These are phyloP conservation scores for Ibycter americanus DNA, from an alignment of 2,797 vertebrate genomes.

Conservation along the genomic window DNA sequence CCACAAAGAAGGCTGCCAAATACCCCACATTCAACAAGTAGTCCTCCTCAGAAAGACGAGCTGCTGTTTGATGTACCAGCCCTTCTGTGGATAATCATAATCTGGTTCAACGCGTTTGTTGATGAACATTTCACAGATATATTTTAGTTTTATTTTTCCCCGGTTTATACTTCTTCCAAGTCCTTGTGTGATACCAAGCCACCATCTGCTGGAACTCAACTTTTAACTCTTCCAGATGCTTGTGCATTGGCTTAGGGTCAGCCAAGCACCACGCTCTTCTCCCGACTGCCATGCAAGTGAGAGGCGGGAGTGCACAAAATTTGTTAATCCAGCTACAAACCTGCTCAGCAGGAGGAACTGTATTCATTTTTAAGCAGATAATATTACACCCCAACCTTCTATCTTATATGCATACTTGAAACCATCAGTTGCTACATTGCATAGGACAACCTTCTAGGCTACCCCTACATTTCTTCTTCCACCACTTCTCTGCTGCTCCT, in stretches of 20 bases:
- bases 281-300: rapidly evolving
- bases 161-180: background rate
- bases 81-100: background rate
- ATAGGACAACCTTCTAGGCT: background rate
- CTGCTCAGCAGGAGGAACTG: background rate
- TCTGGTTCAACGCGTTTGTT: background rate
- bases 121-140: background rate
- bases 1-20: background rate
- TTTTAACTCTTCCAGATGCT: background rate
- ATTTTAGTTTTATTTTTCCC: background rate
- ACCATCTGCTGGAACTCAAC: background rate
- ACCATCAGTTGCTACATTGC: background rate
- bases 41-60: background rate
- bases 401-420: background rate
- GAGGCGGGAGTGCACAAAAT: background rate
- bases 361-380: background rate
- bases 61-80: background rate
- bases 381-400: background rate
- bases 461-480: background rate
- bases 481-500: background rate
- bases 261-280: rapidly evolving
- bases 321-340: background rate
- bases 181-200: background rate
- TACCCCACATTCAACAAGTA: background rate
- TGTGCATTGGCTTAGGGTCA: background rate